Evolutionary conservation across 2,888 invertebrate species (phyloP).

Genomic region (Malachius bipustulatus): DNA sequence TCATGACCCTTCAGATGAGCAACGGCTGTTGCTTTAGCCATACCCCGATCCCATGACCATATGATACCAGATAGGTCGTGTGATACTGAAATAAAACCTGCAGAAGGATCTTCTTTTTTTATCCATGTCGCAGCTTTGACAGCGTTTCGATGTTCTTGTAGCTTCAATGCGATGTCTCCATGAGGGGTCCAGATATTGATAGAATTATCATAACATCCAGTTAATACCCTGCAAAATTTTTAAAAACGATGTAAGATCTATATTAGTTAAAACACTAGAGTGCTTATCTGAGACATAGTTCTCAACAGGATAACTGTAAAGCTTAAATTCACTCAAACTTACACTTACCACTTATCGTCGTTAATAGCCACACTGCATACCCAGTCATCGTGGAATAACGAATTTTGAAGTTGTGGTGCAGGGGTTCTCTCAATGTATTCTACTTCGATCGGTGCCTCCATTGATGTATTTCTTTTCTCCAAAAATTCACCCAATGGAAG

Average conservation of each 20-base stretch:
- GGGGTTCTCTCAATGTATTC: slow-evolving; percentile 88
- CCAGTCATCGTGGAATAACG: slow-evolving; percentile 94
- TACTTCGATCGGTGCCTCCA: slow-evolving; percentile 75
- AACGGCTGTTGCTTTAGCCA: slow-evolving; percentile 65
- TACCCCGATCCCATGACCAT: slow-evolving; percentile 73
- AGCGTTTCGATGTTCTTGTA: slow-evolving; percentile 77
- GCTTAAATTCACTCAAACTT: too few relatives aligned
- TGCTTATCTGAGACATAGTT: too few relatives aligned
- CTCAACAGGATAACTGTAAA: too few relatives aligned
- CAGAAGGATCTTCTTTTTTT: slow-evolving; percentile 45
- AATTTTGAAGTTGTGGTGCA: slow-evolving; percentile 85
- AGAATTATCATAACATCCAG: slow-evolving; percentile 89
- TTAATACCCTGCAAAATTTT: slow-evolving; percentile 57
- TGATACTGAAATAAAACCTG: slow-evolving; percentile 55
- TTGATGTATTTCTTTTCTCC: slow-evolving; percentile 59
- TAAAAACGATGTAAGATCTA: too few relatives aligned
- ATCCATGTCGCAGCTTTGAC: slow-evolving; percentile 87
- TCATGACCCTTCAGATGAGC: slow-evolving; percentile 84
- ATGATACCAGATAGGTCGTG: slow-evolving; percentile 86
- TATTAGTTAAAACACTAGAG: too few relatives aligned
- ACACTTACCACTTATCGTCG: too few relatives aligned
- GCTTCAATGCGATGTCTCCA: slow-evolving; percentile 71
- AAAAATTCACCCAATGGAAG: slow-evolving; percentile 62
- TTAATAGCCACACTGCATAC: slow-evolving; percentile 56
- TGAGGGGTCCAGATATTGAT: slow-evolving; percentile 80